Evolutionary conservation across 1,140 invertebrate species (phyloP).

Genomic region (Lasaia peninsularis): DNA sequence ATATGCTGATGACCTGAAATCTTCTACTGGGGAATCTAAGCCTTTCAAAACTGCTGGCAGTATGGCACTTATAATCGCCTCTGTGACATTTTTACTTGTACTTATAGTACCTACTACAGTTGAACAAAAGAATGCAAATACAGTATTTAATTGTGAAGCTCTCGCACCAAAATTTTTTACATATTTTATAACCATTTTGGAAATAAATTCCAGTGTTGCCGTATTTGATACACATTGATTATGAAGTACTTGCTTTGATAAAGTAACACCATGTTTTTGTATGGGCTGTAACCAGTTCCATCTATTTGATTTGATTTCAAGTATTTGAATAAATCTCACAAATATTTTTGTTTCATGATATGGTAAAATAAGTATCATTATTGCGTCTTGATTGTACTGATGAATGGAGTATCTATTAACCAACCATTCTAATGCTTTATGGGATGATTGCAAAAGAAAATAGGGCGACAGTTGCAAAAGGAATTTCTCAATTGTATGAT

Average conservation of each 20-base stretch:
- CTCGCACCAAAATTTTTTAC: constrained; percentile 81
- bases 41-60: constrained; percentile 84
- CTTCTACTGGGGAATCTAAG: constrained; percentile 80
- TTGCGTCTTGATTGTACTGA: constrained; percentile 89
- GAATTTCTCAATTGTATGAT: constrained; percentile 89
- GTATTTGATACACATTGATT: constrained; percentile 84
- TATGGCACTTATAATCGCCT: constrained; percentile 83
- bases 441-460: constrained; percentile 88
- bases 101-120: constrained; percentile 84
- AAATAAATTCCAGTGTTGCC: constrained; percentile 86
- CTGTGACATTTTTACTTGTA: constrained; percentile 76
- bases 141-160: constrained; percentile 80
- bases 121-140: constrained; percentile 88
- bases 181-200: constrained; percentile 81
- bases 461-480: constrained; percentile 90
- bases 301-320: constrained; percentile 81
- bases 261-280: constrained; percentile 84
- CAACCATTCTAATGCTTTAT: constrained; percentile 96
- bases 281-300: constrained; percentile 89
- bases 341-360: constrained; percentile 96
- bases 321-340: constrained; percentile 87
- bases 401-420: constrained; percentile 93
- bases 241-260: constrained; percentile 84
- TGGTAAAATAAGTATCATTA: constrained; percentile 89
- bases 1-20: constrained; percentile 86